Base-by-base conservation (phyloP, 2,888 invertebrate genomes). In the Orthosia incerta region DNA sequence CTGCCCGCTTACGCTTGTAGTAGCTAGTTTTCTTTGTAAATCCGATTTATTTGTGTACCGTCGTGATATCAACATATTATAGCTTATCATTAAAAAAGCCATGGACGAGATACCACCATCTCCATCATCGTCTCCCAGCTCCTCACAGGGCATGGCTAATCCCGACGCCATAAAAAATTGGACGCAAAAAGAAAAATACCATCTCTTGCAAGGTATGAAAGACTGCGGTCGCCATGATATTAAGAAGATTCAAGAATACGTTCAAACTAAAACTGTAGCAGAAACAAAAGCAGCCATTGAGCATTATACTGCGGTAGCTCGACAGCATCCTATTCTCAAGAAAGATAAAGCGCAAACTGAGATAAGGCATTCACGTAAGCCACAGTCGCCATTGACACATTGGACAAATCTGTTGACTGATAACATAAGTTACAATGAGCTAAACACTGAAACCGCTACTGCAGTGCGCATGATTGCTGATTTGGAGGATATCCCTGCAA, bases 381-480 rank as follows among this genome's bases (percentile, higher is more conserved):
- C 89, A 1, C 80, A 87, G 3, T 85, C 91, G 15, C 95, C 95
- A 1, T 73, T 95, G 50, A 86, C 90, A 7, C 84, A 86, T 46
- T 95, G 95, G 95, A 92, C 94, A 0, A 91, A 93, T 73, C 71
- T 91, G 53, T 84, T 96, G 50, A 91, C 90, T 16, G 92, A 94
- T 53, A 82, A 87, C 3, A 77, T 91, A n/a, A 80, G 72, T 4
- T 91, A 86, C 45, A 88, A 90, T 20, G 92, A 94, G 2, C 88
- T 94, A 2, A 88, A 90, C 56, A 95, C 94, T 0, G 95, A 95
- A 68, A 92, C 90, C 3, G 84, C 92, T 3, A 88, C 89, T 13
- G 95, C 94, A 0, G 68, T 96, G 3, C 88, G 94, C 31, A 80
- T 95, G 23, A 94, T 96, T 45, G 95, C 95, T 20, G 93, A 95